Conservation (phyloP, 2,113 vertebrate species). For the Elgaria multicarinata region DNA sequence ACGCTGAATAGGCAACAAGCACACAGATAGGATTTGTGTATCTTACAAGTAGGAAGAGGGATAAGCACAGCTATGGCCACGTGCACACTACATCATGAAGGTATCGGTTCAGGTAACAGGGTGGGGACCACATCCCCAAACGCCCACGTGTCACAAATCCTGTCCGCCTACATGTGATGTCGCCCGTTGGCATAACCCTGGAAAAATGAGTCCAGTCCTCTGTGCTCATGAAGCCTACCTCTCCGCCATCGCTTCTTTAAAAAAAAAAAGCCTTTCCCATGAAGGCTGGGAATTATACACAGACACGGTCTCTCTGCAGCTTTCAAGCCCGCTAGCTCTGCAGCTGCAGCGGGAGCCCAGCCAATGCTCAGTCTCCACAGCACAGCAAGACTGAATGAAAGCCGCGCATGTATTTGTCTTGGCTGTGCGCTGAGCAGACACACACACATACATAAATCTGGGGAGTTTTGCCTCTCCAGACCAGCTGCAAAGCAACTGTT, state of each 20-base stretch:
- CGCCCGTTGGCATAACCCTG: conserved; percentile 11
- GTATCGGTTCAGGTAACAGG: too few species aligned
- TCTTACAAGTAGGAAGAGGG: background rate
- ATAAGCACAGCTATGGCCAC: background rate
- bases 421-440: background rate
- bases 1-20: background rate
- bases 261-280: background rate
- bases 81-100: background rate
- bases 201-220: background rate
- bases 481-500: too few species aligned
- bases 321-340: background rate
- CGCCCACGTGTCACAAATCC: background rate
- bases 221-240: background rate
- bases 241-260: background rate
- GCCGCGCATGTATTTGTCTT: background rate
- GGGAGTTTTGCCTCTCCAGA: too few species aligned
- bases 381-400: background rate
- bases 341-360: background rate
- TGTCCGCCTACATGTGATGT: background rate
- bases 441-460: too few species aligned
- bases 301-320: background rate
- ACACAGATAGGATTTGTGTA: background rate
- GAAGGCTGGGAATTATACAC: background rate
- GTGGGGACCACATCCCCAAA: background rate
- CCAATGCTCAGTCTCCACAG: background rate